Base-by-base conservation (phyloP, 2,888 invertebrate species). In the Scelioninae gen. 1 region DNA sequence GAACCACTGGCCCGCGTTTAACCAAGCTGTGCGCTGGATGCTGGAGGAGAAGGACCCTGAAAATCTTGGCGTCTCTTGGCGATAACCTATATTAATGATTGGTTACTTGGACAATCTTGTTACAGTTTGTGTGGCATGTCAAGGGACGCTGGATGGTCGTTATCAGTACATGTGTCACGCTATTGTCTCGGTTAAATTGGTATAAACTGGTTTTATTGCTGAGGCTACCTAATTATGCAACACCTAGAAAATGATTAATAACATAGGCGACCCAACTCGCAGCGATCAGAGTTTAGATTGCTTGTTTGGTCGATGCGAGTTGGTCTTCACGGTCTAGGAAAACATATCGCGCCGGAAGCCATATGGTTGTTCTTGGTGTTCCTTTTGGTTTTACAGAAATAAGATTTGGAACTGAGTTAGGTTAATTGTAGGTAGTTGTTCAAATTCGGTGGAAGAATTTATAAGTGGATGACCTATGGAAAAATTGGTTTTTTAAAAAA, bases 321-420 rank as follows among this genome's bases (percentile, higher is more conserved):
- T 83, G 82, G 71, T 63, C 77, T 83, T 77, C 87, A 85, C 87
- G 87, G 86, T 87, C 86, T 90, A 88, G 87, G 82, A 87, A 86
- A 84, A 88, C 89, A 88, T 87, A 89, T 88, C 91, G 89, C 88
- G 89, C 91, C 89, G 88, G 87, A 38, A 38, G 89, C 89, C 90
- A 89, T 88, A 88, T 87, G 62, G 66, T 0, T 49, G 58, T 62
- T 16, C 4, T 10, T 47, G 6, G 1, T 15, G 1, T 5, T 47
- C 6, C 2, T 47, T 11, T 15, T 47, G 4, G 15, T 2, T 7
- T 43, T 43, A n/a, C 5, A 11, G 3, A 1, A 11, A 38, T 8
- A 38, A 10, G 38, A 38, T 2, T 38, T 38, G 38, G 38, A 5
- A 1, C 38, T 10, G 11, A 38, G 38, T 38, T 8, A 11, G 38